Conservation (phyloP, 2,113 vertebrate genomes). For the Myxocyprinus asiaticus region DNA sequence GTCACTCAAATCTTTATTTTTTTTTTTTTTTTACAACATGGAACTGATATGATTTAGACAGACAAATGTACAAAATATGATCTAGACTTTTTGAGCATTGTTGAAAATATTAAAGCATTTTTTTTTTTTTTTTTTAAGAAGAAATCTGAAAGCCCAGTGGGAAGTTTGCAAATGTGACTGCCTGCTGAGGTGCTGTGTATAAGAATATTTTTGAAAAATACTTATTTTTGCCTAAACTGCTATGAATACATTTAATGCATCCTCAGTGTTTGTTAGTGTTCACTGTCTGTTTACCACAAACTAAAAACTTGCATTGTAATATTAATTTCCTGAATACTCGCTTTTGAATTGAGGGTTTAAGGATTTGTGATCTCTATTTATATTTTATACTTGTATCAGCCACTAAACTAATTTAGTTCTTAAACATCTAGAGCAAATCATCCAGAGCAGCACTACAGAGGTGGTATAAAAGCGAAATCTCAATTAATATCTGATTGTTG, state of each 20-base stretch:
- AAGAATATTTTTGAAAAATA: background rate
- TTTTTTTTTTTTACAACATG: background rate
- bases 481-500: slow-evolving; percentile 41
- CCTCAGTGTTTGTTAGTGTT: background rate
- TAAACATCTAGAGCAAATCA: no score
- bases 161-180: background rate
- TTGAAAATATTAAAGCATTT: slow-evolving; percentile 68
- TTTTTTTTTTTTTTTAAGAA: slow-evolving; percentile 77
- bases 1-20: no score
- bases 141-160: slow-evolving; percentile 54
- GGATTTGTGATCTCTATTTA: background rate
- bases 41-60: slow-evolving; percentile 14
- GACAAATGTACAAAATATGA: slow-evolving; percentile 57
- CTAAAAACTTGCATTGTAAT: background rate
- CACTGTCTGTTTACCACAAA: background rate
- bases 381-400: no score
- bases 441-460: no score
- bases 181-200: slow-evolving; percentile 1
- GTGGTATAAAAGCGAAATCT: slow-evolving; percentile 46
- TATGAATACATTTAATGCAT: background rate
- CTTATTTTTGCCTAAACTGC: background rate
- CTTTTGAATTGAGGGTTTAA: background rate
- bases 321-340: background rate
- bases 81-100: slow-evolving; percentile 58
- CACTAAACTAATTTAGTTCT: background rate